A percentile compares a stretch with the other conserved stretches of the same genome.
These are phyloP conservation scores for Rissa tridactyla DNA, from an alignment of 2,113 vertebrate species.

Conservation along the genomic window DNA sequence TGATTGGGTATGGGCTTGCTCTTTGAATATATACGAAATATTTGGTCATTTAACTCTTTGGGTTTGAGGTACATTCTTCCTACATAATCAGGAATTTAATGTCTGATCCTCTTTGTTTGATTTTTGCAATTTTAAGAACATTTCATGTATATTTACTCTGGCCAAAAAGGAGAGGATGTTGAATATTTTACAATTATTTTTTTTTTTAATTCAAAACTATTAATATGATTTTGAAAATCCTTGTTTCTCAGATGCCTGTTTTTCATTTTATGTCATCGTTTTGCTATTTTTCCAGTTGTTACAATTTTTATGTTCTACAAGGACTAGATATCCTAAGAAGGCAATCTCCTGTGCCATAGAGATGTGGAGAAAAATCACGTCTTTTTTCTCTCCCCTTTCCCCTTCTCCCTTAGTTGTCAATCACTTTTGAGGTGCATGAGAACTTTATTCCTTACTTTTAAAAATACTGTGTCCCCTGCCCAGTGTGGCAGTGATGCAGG, in stretches of 20 bases:
- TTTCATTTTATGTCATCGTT: not conserved
- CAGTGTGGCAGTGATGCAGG: not conserved
- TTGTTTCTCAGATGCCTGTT: not conserved
- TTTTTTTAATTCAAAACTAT: not conserved
- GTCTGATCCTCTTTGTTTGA: not conserved
- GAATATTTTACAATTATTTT: not conserved
- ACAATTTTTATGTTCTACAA: not conserved
- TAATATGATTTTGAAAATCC: not conserved
- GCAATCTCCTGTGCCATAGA: not conserved
- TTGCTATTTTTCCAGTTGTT: not conserved
- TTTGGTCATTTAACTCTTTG: not conserved
- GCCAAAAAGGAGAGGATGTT: not conserved
- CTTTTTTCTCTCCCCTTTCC: not conserved
- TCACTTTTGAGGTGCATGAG: not conserved
- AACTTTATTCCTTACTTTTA: not conserved
- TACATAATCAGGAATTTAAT: not conserved
- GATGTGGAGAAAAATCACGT: not conserved
- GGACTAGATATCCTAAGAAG: not conserved
- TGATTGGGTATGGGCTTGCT: rapidly evolving
- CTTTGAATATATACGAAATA: not conserved
- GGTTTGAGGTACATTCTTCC: not conserved
- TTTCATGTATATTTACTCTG: not conserved
- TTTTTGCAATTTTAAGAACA: not conserved
- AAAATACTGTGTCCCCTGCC: not conserved
- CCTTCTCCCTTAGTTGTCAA: not conserved